A percentile compares a stretch with the other conserved stretches of the same genome.
These are phyloP conservation scores for Clarias pachynema DNA, from an alignment of 2,797 vertebrate species.

Conservation along the genomic window DNA sequence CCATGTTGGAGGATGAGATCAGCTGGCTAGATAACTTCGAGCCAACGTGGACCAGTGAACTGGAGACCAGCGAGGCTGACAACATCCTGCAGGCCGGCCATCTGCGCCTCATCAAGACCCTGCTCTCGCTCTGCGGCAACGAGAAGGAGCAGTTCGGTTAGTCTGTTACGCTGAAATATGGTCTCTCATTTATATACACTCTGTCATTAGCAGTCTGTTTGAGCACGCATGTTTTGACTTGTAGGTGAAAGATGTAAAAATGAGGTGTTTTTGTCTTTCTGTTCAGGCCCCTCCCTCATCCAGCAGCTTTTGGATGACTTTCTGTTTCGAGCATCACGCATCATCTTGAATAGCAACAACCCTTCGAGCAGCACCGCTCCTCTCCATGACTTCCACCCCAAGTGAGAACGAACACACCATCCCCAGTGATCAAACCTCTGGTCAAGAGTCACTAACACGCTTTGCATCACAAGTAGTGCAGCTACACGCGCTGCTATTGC, in stretches of 20 bases:
- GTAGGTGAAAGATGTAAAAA: not conserved
- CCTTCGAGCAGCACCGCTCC: constrained; percentile 86
- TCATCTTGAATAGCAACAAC: constrained; percentile 96
- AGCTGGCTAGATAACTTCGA: constrained; percentile 99
- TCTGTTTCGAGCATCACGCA: constrained; percentile 97
- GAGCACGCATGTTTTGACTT: not conserved
- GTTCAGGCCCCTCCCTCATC: constrained; percentile 91
- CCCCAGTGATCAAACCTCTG: not conserved
- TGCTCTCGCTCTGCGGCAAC: constrained; percentile 92
- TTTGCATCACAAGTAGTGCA: no score
- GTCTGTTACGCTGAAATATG: constrained; percentile 40
- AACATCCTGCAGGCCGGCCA: constrained; percentile 96
- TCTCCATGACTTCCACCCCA: constrained; percentile 97
- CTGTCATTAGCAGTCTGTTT: not conserved
- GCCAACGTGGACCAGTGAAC: constrained; percentile 93
- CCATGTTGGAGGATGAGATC: constrained; percentile 98
- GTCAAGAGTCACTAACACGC: not conserved
- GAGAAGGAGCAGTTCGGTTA: constrained; percentile 97
- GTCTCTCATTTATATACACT: not conserved
- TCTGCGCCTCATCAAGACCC: constrained; percentile 94
- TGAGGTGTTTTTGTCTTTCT: not conserved
- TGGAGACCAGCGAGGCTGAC: constrained; percentile 96
- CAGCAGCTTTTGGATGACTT: constrained; percentile 98
- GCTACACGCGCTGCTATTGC: not conserved
- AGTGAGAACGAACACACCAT: constrained; percentile 72